Percentiles rank a stretch among this genome's conserved stretches.
phyloP scores from a whole-genome alignment of 2,113 vertebrate genomes.

The Condylura cristata region DNA sequence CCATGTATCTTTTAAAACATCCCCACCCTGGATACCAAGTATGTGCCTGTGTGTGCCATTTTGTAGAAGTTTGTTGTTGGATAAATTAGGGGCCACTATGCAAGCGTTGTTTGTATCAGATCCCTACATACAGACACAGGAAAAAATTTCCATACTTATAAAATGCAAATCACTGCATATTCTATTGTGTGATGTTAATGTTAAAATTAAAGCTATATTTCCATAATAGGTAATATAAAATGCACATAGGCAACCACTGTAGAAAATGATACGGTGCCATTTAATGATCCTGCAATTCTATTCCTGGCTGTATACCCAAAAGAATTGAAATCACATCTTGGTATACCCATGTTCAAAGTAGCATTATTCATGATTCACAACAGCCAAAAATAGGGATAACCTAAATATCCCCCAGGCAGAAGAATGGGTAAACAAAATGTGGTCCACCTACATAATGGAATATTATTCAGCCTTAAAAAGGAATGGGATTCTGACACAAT shows the following conservation, averaged over 20 bases:
- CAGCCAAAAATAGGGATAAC: background rate
- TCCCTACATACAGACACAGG: background rate
- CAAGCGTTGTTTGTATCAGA: conserved; percentile 17
- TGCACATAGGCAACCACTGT: background rate
- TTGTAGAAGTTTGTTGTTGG: background rate
- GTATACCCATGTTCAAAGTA: background rate
- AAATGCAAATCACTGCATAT: conserved; percentile 30
- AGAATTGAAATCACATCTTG: background rate
- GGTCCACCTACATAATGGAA: background rate
- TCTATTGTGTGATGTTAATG: background rate
- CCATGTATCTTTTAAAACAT: background rate
- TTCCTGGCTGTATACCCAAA: background rate
- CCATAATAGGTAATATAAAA: background rate
- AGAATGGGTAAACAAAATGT: background rate
- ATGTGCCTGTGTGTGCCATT: too few relatives aligned
- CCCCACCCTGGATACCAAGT: background rate
- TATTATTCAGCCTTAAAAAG: conserved; percentile 1
- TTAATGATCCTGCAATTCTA: background rate
- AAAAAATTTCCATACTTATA: background rate
- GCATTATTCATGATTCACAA: background rate
- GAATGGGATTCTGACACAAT: background rate
- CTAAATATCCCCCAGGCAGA: background rate
- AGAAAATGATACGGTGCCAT: background rate
- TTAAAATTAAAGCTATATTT: background rate
- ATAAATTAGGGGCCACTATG: background rate